Evolutionary conservation across 2,797 vertebrate species (phyloP).

Genomic region (Cottoperca gobio): DNA sequence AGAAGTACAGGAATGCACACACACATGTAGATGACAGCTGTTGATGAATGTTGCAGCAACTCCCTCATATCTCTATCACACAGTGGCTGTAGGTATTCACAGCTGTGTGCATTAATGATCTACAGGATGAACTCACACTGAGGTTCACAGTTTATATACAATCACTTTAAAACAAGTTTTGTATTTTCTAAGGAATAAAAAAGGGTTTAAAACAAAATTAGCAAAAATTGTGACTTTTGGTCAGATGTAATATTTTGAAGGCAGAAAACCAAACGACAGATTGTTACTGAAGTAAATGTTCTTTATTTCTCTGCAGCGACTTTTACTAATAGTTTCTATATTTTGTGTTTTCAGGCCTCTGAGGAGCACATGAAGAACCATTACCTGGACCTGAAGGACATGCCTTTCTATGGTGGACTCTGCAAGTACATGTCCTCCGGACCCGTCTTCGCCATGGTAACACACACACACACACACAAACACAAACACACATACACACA

Average conservation of each 20-base stretch:
- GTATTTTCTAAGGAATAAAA: too few relatives aligned
- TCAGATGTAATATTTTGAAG: too few relatives aligned
- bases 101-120: slow-evolving; percentile 6
- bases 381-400: slow-evolving; percentile 93
- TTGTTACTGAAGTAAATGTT: background rate
- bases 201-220: too few relatives aligned
- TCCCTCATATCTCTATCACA: slow-evolving; percentile 5
- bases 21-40: background rate
- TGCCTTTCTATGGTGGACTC: slow-evolving; percentile 90
- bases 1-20: background rate
- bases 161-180: too few relatives aligned
- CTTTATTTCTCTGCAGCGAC: background rate
- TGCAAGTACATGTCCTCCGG: slow-evolving; percentile 93
- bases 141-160: too few relatives aligned
- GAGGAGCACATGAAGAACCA: slow-evolving; percentile 91
- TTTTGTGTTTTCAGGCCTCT: slow-evolving; percentile 82
- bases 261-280: too few relatives aligned
- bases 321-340: background rate
- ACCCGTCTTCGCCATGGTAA: slow-evolving; percentile 93
- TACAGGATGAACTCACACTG: too few relatives aligned
- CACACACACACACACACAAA: background rate
- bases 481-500: background rate
- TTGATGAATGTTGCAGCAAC: background rate
- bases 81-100: background rate
- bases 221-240: too few relatives aligned